Conservation (phyloP, 2,113 vertebrate species). For the Okapia johnstoni region DNA sequence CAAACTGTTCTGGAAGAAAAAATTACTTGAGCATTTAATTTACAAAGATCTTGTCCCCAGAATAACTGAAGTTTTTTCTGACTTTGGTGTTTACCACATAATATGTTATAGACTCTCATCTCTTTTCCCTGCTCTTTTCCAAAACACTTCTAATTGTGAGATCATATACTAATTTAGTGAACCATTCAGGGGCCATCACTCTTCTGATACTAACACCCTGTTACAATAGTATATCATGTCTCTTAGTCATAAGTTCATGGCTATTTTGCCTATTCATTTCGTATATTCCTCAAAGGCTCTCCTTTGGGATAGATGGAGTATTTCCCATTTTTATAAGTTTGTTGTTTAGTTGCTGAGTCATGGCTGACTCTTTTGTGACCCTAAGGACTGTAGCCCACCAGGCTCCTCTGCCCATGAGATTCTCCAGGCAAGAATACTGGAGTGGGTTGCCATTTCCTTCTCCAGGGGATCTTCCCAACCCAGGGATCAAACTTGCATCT, state of each 20-base stretch:
- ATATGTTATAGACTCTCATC: background rate
- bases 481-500: background rate
- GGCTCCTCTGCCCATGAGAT: background rate
- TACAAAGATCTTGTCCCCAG: background rate
- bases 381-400: background rate
- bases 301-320: background rate
- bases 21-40: background rate
- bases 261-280: background rate
- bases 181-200: background rate
- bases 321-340: background rate
- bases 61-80: background rate
- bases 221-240: background rate
- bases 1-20: background rate
- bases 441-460: background rate
- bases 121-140: background rate
- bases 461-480: background rate
- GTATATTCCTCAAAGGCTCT: background rate
- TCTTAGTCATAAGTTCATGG: background rate
- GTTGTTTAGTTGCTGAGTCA: background rate
- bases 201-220: background rate
- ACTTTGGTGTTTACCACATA: background rate
- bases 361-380: background rate
- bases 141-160: background rate
- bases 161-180: background rate
- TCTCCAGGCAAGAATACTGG: background rate